Conservation (phyloP, 2,113 vertebrate species). For the Boleophthalmus pectinirostris region DNA sequence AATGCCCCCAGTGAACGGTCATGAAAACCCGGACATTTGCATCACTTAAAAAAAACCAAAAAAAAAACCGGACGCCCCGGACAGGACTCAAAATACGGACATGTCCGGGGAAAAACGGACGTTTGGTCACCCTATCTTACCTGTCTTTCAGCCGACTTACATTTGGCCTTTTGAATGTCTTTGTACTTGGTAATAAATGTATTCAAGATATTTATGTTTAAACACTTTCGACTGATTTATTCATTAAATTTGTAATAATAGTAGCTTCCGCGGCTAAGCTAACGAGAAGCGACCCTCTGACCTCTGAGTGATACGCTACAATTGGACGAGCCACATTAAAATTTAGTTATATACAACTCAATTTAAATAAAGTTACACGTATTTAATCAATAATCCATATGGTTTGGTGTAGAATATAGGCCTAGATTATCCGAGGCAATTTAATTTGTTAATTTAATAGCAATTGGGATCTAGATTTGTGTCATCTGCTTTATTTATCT, state of each 20-base stretch:
- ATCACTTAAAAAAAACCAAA: too few relatives aligned
- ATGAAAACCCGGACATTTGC: too few relatives aligned
- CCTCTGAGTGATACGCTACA: not conserved
- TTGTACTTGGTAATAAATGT: not conserved
- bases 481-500: slow-evolving; percentile 38
- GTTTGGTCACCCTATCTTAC: too few relatives aligned
- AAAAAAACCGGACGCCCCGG: too few relatives aligned
- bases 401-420: not conserved
- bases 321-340: not conserved
- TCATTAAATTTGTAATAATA: not conserved
- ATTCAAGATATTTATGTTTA: not conserved
- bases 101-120: too few relatives aligned
- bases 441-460: not conserved
- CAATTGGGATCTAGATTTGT: slow-evolving; percentile 30
- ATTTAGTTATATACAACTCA: not conserved
- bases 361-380: not conserved
- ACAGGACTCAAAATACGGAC: too few relatives aligned
- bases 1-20: too few relatives aligned
- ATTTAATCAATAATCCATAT: not conserved
- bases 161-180: not conserved
- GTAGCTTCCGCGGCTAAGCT: not conserved
- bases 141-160: not conserved
- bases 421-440: too few relatives aligned
- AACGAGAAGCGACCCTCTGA: not conserved
- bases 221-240: not conserved